Evolutionary conservation across 2,797 vertebrate genomes (phyloP).

Genomic region (Coendou prehensilis): DNA sequence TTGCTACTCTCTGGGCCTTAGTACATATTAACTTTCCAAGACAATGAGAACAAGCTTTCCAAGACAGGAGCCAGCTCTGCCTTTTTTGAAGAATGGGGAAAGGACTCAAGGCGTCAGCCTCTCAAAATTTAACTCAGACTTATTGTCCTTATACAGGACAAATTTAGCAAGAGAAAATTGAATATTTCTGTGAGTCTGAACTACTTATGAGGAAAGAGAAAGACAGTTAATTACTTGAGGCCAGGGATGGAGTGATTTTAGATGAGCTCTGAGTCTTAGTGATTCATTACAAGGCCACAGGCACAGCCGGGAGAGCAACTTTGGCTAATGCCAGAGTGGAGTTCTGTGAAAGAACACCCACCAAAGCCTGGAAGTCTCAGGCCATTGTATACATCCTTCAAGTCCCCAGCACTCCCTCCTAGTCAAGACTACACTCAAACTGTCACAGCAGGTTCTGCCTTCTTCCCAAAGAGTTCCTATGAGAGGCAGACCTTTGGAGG

Average conservation of each 20-base stretch:
- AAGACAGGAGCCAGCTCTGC: background rate
- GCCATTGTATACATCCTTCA: background rate
- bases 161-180: constrained; percentile 39
- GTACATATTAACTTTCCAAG: background rate
- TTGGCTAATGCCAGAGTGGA: background rate
- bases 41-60: background rate
- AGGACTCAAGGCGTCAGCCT: background rate
- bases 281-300: constrained; percentile 23
- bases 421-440: background rate
- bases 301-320: constrained; percentile 7
- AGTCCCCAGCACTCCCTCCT: too few species aligned
- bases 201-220: constrained; percentile 2
- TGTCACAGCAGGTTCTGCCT: background rate
- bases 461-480: background rate
- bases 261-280: background rate
- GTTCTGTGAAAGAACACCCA: background rate
- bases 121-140: background rate
- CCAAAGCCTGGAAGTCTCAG: background rate
- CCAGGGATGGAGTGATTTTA: background rate
- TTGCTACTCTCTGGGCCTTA: background rate
- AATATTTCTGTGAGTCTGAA: background rate
- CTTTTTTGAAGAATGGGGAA: background rate
- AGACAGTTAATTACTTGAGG: constrained; percentile 27
- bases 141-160: background rate
- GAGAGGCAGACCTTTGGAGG: background rate